Percentiles rank a stretch among this genome's conserved stretches.
phyloP scores from a whole-genome alignment of 2,113 vertebrate genomes.

The Myocastor coypus region DNA sequence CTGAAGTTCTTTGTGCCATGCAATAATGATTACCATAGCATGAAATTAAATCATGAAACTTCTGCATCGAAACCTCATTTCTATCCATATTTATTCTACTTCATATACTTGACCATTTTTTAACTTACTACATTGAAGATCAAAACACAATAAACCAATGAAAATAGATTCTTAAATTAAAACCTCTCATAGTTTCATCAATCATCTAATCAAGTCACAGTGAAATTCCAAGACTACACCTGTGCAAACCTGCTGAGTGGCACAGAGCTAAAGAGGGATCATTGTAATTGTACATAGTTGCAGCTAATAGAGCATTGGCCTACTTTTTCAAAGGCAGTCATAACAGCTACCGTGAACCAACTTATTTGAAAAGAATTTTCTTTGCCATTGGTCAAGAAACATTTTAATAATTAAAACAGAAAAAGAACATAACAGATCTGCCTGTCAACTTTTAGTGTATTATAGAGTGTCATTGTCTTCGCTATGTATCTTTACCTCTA shows the following conservation, averaged over 20 bases:
- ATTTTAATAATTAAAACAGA: not conserved
- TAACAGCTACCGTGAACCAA: not conserved
- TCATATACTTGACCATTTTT: not conserved
- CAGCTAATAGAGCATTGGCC: not conserved
- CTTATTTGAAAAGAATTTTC: not conserved
- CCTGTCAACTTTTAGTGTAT: not conserved
- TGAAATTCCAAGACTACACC: not conserved
- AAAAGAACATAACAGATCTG: not conserved
- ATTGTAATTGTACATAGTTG: not conserved
- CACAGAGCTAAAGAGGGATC: not conserved
- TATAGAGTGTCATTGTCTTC: not conserved
- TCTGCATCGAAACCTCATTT: not conserved
- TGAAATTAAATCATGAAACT: not conserved
- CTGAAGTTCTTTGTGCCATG: not conserved
- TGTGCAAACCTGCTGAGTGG: not conserved
- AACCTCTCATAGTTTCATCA: not conserved
- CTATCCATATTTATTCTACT: not conserved
- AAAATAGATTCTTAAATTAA: conserved; percentile 40
- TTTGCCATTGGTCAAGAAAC: not conserved
- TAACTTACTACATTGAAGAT: not conserved
- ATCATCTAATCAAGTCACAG: not conserved
- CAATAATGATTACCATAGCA: not conserved
- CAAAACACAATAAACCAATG: not conserved
- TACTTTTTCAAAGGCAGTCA: not conserved
- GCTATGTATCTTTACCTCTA: not conserved